Percentiles rank a stretch among this genome's conserved stretches.
Evolutionary conservation across 2,797 vertebrate species (phyloP).

Genomic region (Morus bassanus): DNA sequence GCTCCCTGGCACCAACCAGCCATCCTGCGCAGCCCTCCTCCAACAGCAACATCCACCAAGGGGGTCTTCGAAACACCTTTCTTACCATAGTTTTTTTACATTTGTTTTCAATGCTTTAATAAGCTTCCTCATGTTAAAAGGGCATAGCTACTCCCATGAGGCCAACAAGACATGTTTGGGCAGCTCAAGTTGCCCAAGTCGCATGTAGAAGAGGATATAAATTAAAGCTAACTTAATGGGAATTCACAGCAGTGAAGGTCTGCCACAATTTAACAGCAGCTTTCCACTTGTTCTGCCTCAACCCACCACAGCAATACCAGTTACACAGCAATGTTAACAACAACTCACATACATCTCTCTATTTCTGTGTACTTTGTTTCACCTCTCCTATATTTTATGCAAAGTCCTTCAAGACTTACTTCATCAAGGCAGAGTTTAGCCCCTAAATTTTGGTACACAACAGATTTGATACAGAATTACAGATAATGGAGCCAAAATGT

Average conservation of each 20-base stretch:
- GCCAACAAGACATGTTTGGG: not conserved
- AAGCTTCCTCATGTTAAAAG: not conserved
- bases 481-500: not conserved
- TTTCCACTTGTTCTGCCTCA: not conserved
- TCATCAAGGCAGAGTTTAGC: not conserved
- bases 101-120: not conserved
- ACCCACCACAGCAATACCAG: not conserved
- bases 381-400: not conserved
- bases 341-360: fast-evolving
- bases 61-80: not conserved
- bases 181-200: not conserved
- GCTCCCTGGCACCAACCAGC: not conserved
- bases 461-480: not conserved
- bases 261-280: fast-evolving
- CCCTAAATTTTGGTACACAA: not conserved
- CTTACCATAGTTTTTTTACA: not conserved
- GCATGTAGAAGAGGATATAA: fast-evolving
- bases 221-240: not conserved
- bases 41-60: fast-evolving
- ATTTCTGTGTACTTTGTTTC: not conserved
- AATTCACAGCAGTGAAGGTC: not conserved
- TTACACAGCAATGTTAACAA: fast-evolving
- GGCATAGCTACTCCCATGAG: not conserved
- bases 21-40: not conserved
- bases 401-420: not conserved